Evolutionary conservation across 2,797 vertebrate genomes (phyloP).

Genomic region (Notoglanidium macrostoma): DNA sequence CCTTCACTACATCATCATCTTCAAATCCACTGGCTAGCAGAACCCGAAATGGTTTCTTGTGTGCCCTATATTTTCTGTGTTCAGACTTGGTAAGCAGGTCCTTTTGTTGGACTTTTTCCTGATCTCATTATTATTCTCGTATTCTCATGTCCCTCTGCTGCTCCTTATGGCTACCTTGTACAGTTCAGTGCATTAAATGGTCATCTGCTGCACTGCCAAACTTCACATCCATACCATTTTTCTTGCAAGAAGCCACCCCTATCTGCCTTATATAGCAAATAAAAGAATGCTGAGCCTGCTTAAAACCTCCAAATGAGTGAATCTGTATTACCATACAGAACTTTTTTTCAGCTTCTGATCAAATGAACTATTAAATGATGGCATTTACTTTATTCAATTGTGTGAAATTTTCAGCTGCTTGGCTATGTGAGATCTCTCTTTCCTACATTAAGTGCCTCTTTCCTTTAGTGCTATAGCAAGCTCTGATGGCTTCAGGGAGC

Average conservation of each 20-base stretch:
- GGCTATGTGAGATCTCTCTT: slow-evolving; percentile 11
- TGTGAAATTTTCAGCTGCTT: slow-evolving; percentile 26
- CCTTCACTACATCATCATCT: not conserved
- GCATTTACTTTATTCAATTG: slow-evolving; percentile 8
- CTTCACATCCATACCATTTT: not conserved
- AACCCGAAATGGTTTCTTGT: not conserved
- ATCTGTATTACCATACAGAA: not conserved
- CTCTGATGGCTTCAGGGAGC: slow-evolving; percentile 27
- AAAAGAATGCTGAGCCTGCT: not conserved
- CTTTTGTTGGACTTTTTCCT: not conserved
- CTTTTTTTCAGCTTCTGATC: not conserved
- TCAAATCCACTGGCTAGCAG: not conserved
- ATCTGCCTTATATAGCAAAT: not conserved
- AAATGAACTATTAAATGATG: not conserved
- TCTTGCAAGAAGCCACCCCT: not conserved
- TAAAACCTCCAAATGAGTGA: not conserved
- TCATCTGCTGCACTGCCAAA: not conserved
- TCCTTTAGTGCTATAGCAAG: slow-evolving; percentile 23
- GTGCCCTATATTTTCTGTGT: not conserved
- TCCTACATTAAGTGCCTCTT: not conserved
- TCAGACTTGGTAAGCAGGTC: not conserved
- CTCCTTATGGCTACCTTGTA: not conserved
- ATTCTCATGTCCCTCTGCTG: not conserved
- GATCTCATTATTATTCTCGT: not conserved
- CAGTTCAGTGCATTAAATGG: not conserved